phyloP scores from a whole-genome alignment of 2,113 vertebrate species.

The human region GRCh38 chr3:99855001-99855500 shows the following conservation, averaged over 20 bases:
- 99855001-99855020: not conserved
- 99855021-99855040: not conserved
- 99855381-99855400: not conserved
- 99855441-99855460: not conserved
- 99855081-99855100: not conserved
- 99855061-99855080: not conserved
- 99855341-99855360: constrained; percentile 8
- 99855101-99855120: constrained; percentile 13
- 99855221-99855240: not conserved
- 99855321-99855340: not conserved
- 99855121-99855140: not conserved
- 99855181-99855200: not conserved
- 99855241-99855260: not conserved
- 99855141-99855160: not conserved
- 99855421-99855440: not conserved
- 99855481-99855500: not conserved
- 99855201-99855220: not conserved
- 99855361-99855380: not conserved
- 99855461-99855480: not conserved
- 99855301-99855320: constrained; percentile 11
- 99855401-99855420: not conserved
- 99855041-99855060: not conserved
- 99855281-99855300: not conserved
- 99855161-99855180: not conserved
- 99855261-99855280: not conserved